phyloP scores from a whole-genome alignment of 1,140 invertebrate species.

The Parasteatoda tepidariorum region DNA sequence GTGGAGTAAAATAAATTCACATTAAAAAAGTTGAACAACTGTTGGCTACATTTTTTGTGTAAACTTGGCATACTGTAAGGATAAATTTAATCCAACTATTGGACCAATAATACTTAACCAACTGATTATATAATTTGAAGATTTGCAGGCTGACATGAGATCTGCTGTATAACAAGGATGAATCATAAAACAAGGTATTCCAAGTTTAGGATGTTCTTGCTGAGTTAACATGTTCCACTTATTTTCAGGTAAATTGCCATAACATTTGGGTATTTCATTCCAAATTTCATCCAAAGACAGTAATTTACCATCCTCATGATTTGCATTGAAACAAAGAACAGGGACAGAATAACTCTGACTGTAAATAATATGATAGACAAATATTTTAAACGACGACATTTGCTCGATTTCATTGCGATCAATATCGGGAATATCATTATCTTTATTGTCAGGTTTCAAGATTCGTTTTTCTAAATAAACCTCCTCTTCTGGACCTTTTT shows the following conservation, averaged over 20 bases:
- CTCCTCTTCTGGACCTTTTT: background rate
- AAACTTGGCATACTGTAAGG: slow-evolving; percentile 42
- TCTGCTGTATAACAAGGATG: slow-evolving; percentile 51
- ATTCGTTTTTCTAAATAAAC: slow-evolving; percentile 31
- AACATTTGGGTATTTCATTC: slow-evolving; percentile 62
- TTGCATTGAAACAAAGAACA: slow-evolving; percentile 73
- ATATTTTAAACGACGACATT: background rate
- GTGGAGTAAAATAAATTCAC: too few relatives aligned
- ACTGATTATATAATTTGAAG: slow-evolving; percentile 32
- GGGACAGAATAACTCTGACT: slow-evolving; percentile 73
- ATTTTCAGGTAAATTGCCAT: background rate
- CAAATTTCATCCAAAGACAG: slow-evolving; percentile 69
- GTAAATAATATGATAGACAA: slow-evolving; percentile 72
- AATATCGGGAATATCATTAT: background rate
- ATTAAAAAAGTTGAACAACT: too few relatives aligned
- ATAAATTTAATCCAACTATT: slow-evolving; percentile 36
- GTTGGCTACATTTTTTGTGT: too few relatives aligned
- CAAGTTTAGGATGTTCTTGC: slow-evolving; percentile 51
- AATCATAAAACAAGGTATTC: slow-evolving; percentile 43
- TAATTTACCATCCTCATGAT: slow-evolving; percentile 69
- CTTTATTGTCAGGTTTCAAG: background rate
- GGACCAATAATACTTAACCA: slow-evolving; percentile 48
- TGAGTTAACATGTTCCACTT: slow-evolving; percentile 50
- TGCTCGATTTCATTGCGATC: background rate
- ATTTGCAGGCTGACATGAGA: background rate